These are phyloP conservation scores for Eclectus roratus DNA, from an alignment of 2,113 vertebrate species.

Conservation along the genomic window DNA sequence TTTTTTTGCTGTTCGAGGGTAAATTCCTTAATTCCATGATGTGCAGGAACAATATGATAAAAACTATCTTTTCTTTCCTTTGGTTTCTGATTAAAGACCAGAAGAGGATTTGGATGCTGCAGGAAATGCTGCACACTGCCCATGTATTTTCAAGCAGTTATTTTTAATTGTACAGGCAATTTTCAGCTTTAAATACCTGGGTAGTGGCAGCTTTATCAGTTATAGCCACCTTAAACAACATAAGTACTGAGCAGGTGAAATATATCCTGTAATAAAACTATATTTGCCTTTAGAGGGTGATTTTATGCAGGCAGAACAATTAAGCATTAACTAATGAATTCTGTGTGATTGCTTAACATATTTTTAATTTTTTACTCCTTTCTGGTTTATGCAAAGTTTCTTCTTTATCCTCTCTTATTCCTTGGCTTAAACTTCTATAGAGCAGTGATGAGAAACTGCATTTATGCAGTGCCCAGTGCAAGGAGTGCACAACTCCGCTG, in stretches of 20 bases:
- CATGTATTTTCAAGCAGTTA: background rate
- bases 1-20: background rate
- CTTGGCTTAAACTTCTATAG: background rate
- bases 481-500: background rate
- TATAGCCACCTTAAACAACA: background rate
- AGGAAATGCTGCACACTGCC: background rate
- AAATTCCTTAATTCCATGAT: background rate
- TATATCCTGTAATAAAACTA: background rate
- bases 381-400: background rate
- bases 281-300: background rate
- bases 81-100: background rate
- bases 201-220: background rate
- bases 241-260: background rate
- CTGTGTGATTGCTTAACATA: background rate
- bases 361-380: background rate
- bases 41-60: background rate
- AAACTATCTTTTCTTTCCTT: background rate
- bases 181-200: background rate
- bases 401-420: background rate
- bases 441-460: background rate
- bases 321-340: background rate
- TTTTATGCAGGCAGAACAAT: background rate
- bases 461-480: background rate
- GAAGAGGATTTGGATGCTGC: background rate
- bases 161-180: background rate